Conservation (phyloP, 2,888 invertebrate genomes). For the Tinea semifulvella region DNA sequence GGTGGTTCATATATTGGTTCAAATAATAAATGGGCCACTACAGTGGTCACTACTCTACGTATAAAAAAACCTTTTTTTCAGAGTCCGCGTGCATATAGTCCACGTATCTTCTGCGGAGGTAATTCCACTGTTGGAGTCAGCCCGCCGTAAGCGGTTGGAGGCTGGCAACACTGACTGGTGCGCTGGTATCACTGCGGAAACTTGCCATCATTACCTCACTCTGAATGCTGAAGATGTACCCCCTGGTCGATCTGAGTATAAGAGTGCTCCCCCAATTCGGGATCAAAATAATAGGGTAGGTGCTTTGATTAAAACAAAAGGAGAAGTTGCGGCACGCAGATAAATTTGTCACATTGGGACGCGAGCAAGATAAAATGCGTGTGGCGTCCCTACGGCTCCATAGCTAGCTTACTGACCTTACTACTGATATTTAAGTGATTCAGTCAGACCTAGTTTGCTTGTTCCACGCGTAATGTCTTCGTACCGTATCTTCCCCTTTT, state of each 20-base stretch:
- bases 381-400: too few species aligned
- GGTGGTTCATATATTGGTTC: too few species aligned
- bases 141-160: slow-evolving; percentile 44
- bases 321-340: too few species aligned
- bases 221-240: slow-evolving; percentile 72
- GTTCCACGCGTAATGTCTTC: too few species aligned
- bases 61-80: slow-evolving; percentile 24
- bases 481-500: too few species aligned
- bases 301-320: too few species aligned
- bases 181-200: slow-evolving; percentile 72
- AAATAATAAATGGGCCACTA: too few species aligned
- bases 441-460: too few species aligned
- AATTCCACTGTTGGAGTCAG: slow-evolving; percentile 63
- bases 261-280: slow-evolving; percentile 78
- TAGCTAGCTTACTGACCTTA: too few species aligned
- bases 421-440: too few species aligned
- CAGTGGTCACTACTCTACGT: not conserved
- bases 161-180: slow-evolving; percentile 62
- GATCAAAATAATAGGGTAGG: slow-evolving; percentile 68
- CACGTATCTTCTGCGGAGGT: slow-evolving; percentile 73
- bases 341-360: too few species aligned
- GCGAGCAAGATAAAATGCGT: too few species aligned
- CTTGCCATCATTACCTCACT: slow-evolving; percentile 77
- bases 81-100: slow-evolving; percentile 72
- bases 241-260: slow-evolving; percentile 71